Percentiles rank a stretch among this genome's conserved stretches.
Conservation (phyloP, 2,797 vertebrate genomes). For the Microctenopoma stevenorrisi region DNA sequence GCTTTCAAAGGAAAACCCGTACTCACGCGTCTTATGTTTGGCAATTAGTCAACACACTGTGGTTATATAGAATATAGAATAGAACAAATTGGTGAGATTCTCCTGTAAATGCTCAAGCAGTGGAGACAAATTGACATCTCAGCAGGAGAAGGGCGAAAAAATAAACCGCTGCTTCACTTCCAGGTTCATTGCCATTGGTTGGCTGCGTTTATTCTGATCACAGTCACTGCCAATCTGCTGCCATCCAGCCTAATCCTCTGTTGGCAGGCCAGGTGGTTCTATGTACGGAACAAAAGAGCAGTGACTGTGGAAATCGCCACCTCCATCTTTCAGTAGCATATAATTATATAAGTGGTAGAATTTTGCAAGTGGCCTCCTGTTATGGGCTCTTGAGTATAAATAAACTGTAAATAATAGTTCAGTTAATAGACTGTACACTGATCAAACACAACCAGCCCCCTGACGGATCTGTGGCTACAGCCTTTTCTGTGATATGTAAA, state of each 20-base stretch:
- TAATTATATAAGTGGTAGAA: background rate
- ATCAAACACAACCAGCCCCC: no score
- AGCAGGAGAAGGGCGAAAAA: background rate
- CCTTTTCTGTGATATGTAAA: no score
- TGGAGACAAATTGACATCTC: conserved; percentile 5
- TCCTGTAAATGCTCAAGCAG: background rate
- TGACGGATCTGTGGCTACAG: no score
- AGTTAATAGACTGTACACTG: no score
- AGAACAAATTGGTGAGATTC: background rate
- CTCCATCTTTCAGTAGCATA: conserved; percentile 11
- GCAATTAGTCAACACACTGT: background rate
- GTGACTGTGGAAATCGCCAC: conserved; percentile 28
- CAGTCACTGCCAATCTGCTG: conserved; percentile 45
- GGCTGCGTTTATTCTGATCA: conserved; percentile 39
- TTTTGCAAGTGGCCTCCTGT: background rate
- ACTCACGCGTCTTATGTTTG: background rate
- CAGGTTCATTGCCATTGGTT: conserved; percentile 38
- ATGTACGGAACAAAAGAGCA: conserved; percentile 22
- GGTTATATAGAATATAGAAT: no score
- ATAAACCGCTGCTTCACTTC: background rate
- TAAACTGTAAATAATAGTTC: background rate
- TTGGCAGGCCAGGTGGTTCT: conserved; percentile 58
- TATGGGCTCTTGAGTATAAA: no score
- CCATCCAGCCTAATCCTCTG: conserved; percentile 56
- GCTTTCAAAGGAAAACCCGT: no score